Evolutionary conservation across 1,140 invertebrate genomes (phyloP), one percentile per base, ranked within the genome.

Genomic region (Hestina assimilis): DNA sequence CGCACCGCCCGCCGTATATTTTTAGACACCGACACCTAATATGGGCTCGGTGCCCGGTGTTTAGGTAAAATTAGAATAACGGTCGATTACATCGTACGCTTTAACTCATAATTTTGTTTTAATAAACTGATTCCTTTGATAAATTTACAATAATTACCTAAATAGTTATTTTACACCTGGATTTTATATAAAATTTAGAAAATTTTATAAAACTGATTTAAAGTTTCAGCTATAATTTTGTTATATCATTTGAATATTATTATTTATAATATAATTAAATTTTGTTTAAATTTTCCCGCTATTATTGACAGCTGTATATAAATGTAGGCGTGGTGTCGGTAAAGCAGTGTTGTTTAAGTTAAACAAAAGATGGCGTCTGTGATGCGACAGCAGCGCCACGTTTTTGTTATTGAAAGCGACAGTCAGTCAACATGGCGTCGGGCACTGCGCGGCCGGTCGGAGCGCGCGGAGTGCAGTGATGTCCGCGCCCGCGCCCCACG

Each of bases 401-500:
- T 75, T 72, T 73, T 66, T 75, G 76, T 74, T 72, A 74, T 66
- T 72, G 63, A 63, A 57, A 67, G 59, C 59, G 63, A 69, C 63
- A 69, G 77, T 74, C 77, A 79, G 82, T 87, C 72, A 81, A 86
- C 64, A 85, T 89, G 83, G 87, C 82, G 75, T 88, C 89, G 89
- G 83, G 83, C 79, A 74, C 81, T 89, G 80, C 85, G 89, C 77
- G 89, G 80, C 90, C 90, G 91, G 92, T 89, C 87, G 90, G 83
- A 78, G 74, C 79, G 90, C 79, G 76, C 69, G 69, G 67, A 51
- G 71, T 67, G 65, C 75, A 83, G 81, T 82, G 60, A 85, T 85
- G 84, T 87, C 84, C 76, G 79, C 86, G 89, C 72, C 89, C 77
- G 91, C 90, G 91, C 92, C 90, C 88, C 80, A 87, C 81, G 80